Evolutionary conservation across 2,888 invertebrate species (phyloP).

Genomic region (Drosophila yooni): DNA sequence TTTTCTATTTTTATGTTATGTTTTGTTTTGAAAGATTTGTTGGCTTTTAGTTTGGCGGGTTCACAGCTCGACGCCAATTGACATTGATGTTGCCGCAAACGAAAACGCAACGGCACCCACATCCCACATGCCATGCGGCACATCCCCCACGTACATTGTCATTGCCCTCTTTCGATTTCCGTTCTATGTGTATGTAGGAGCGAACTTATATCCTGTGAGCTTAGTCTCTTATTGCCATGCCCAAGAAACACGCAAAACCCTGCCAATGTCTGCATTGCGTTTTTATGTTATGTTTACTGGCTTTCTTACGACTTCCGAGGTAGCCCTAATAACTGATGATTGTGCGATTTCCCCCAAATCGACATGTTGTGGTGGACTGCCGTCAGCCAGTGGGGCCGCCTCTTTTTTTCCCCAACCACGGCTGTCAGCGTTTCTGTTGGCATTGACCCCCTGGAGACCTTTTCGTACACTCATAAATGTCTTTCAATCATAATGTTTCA

Average conservation of each 20-base stretch:
- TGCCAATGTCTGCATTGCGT: slow-evolving; percentile 56
- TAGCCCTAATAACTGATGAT: slow-evolving; percentile 77
- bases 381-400: slow-evolving; percentile 8
- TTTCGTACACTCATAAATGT: slow-evolving; percentile 82
- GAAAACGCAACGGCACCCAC: slow-evolving; percentile 10
- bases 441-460: slow-evolving; percentile 80
- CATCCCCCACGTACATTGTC: slow-evolving; percentile 30
- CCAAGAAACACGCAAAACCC: slow-evolving; percentile 36
- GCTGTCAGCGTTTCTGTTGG: slow-evolving; percentile 77
- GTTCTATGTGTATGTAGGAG: slow-evolving; percentile 42
- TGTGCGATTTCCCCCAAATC: slow-evolving; percentile 70
- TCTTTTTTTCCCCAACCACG: slow-evolving; percentile 12
- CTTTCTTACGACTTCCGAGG: slow-evolving; percentile 73
- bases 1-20: slow-evolving; percentile 28
- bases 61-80: slow-evolving; percentile 61
- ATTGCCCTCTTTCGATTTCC: slow-evolving; percentile 72
- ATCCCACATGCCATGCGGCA: not conserved
- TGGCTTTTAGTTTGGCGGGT: slow-evolving; percentile 56
- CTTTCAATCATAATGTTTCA: slow-evolving; percentile 84
- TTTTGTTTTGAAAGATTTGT: slow-evolving; percentile 73
- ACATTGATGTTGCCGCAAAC: slow-evolving; percentile 45
- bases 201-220: slow-evolving; percentile 67
- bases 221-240: slow-evolving; percentile 61
- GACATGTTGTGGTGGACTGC: slow-evolving; percentile 51
- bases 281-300: slow-evolving; percentile 61